Conservation (phyloP, 1,140 invertebrate species). For the Drosophila guanche region DNA sequence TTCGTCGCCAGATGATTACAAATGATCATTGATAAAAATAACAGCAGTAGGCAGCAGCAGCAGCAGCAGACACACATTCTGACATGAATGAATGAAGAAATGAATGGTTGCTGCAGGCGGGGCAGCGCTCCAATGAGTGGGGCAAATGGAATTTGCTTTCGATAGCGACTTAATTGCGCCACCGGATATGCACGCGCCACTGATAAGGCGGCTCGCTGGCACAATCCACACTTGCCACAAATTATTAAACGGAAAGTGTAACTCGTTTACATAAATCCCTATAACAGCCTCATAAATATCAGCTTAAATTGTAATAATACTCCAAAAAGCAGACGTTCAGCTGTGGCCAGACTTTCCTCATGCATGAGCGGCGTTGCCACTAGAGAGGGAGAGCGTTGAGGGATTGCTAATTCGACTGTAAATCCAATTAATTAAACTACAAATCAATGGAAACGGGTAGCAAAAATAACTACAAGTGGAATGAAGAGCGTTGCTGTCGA, state of each 20-base stretch:
- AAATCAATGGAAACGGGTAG: no score
- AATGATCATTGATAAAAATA: conserved; percentile 68
- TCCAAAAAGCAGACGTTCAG: no score
- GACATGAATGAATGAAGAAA: conserved; percentile 47
- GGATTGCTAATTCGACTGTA: no score
- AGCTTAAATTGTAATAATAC: conserved; percentile 19
- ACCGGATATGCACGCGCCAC: conserved; percentile 52
- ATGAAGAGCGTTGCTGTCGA: no score
- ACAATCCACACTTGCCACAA: conserved; percentile 28
- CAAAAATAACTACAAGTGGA: no score
- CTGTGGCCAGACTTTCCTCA: no score
- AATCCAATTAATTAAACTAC: no score
- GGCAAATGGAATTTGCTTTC: conserved; percentile 48
- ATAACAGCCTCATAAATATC: conserved; percentile 22
- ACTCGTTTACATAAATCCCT: conserved; percentile 14
- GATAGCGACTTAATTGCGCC: conserved; percentile 55
- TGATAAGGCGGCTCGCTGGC: conserved; percentile 39
- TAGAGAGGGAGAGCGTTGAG: no score
- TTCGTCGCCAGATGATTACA: conserved; percentile 60
- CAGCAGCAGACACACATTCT: conserved; percentile 7
- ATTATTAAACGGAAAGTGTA: conserved; percentile 8
- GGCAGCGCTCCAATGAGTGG: conserved; percentile 21
- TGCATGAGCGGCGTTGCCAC: no score
- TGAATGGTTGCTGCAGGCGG: conserved; percentile 1
- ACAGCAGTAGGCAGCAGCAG: conserved; percentile 45